Percentiles rank a stretch among this genome's conserved stretches.
Evolutionary conservation across 2,888 invertebrate genomes (phyloP).

Genomic region (Eupithecia exiguata): DNA sequence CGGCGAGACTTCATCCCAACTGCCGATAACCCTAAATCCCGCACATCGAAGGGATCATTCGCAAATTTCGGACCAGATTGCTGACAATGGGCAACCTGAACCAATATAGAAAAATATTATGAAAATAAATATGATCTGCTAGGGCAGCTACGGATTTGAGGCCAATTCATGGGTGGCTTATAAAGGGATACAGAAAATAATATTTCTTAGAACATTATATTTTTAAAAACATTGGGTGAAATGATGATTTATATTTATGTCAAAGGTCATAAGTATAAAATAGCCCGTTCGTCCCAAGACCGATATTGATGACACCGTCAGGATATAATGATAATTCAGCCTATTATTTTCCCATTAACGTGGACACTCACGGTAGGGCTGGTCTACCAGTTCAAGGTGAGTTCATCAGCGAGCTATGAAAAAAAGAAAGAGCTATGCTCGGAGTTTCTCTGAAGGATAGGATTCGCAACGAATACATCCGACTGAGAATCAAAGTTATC

Average conservation of each 20-base stretch:
- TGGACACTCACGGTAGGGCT: too few relatives aligned
- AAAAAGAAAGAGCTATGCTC: too few relatives aligned
- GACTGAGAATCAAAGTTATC: too few relatives aligned
- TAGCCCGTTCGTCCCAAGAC: background rate
- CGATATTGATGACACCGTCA: background rate
- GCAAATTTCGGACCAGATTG: constrained; percentile 11
- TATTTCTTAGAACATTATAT: background rate
- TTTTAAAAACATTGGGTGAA: background rate
- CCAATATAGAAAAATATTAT: background rate
- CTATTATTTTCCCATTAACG: background rate
- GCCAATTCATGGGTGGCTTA: background rate
- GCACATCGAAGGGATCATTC: constrained; percentile 21
- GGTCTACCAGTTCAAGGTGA: too few relatives aligned
- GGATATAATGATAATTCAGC: background rate
- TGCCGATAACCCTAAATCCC: constrained; percentile 32
- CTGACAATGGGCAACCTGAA: background rate
- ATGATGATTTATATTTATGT: too few relatives aligned
- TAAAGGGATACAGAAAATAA: background rate
- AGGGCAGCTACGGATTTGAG: background rate
- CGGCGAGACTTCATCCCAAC: constrained; percentile 20
- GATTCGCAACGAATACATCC: too few relatives aligned
- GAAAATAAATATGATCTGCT: background rate
- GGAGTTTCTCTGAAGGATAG: too few relatives aligned
- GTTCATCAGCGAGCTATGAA: too few relatives aligned
- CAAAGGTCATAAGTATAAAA: background rate